Conservation (phyloP, 2,113 vertebrate species). For the Triplophysa siluroides region DNA sequence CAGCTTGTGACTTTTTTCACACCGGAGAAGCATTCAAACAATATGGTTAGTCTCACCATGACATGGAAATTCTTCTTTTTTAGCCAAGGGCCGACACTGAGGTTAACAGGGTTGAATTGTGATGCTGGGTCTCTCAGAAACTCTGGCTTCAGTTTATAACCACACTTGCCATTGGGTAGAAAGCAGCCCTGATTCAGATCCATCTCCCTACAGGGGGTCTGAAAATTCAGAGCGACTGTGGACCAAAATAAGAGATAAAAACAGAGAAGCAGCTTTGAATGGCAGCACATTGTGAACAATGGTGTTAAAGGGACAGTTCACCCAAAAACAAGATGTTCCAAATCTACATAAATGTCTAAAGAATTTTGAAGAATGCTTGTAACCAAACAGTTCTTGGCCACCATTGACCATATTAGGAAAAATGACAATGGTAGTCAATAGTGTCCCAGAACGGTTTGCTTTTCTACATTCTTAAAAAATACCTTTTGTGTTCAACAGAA, state of each 20-base stretch:
- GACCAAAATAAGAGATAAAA: background rate
- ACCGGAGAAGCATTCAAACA: background rate
- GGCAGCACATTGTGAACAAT: background rate
- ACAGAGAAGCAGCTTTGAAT: background rate
- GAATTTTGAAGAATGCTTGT: too few relatives aligned
- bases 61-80: constrained; percentile 77
- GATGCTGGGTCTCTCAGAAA: constrained; percentile 81
- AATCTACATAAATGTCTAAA: too few relatives aligned
- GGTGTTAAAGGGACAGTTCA: too few relatives aligned
- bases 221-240: constrained; percentile 95
- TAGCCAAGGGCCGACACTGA: constrained; percentile 78
- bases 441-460: too few relatives aligned
- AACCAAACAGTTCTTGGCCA: too few relatives aligned
- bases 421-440: too few relatives aligned
- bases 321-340: too few relatives aligned
- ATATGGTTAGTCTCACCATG: constrained; percentile 75
- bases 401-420: too few relatives aligned
- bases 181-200: constrained; percentile 91
- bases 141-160: constrained; percentile 90
- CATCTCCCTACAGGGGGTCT: constrained; percentile 88
- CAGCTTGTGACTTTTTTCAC: too few relatives aligned
- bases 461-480: too few relatives aligned
- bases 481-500: too few relatives aligned
- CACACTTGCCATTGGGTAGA: constrained; percentile 83
- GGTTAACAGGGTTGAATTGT: constrained; percentile 80